Percentiles rank a stretch among this genome's conserved stretches.
phyloP scores from a whole-genome alignment of 2,888 invertebrate species.

The Ornithoptera alexandrae region DNA sequence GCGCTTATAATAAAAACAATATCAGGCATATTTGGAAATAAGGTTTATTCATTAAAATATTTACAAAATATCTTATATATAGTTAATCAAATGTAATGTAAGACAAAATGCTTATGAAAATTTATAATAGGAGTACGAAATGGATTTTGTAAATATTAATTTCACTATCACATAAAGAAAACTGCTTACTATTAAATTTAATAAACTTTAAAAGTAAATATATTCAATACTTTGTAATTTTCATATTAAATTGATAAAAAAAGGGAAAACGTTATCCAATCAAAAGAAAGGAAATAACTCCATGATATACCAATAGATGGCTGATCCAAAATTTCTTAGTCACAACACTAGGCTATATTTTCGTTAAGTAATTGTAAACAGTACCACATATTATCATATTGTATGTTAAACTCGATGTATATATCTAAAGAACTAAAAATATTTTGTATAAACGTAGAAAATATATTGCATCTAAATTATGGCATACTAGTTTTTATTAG shows the following conservation, averaged over 20 bases:
- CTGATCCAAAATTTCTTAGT: background rate
- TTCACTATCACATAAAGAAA: conserved; percentile 16
- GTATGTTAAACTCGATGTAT: background rate
- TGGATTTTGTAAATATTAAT: background rate
- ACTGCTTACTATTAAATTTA: background rate
- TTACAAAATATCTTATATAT: conserved; percentile 16
- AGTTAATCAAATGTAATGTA: conserved; percentile 9
- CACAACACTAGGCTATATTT: background rate
- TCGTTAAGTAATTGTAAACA: background rate
- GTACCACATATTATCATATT: background rate
- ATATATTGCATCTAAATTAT: conserved; percentile 69
- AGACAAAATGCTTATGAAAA: background rate
- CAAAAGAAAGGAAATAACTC: background rate
- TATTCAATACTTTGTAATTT: background rate
- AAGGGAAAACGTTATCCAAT: background rate
- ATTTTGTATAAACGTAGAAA: conserved; percentile 48
- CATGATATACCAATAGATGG: background rate
- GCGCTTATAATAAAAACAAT: background rate
- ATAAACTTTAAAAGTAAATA: background rate
- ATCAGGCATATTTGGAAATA: background rate
- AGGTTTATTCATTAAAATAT: conserved; percentile 23
- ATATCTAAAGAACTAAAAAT: conserved; percentile 12
- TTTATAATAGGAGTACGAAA: background rate
- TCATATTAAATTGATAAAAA: background rate
- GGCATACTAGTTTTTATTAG: conserved; percentile 60